These are phyloP conservation scores for Drosophila parabipectinata DNA, from an alignment of 1,140 invertebrate genomes.

Conservation along the genomic window DNA sequence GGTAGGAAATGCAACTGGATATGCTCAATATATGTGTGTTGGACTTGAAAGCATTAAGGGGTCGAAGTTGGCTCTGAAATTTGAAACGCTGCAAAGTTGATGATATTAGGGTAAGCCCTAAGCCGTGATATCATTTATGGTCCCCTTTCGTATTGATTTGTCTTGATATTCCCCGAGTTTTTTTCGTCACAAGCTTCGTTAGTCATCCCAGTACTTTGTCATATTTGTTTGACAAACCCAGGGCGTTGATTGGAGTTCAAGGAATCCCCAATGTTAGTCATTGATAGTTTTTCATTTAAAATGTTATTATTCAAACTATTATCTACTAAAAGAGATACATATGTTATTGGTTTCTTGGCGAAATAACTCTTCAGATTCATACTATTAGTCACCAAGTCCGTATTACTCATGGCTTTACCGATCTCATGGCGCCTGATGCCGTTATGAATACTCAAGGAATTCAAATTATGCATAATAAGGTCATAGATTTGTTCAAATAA, in stretches of 20 bases:
- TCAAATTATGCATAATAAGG: slow-evolving; percentile 57
- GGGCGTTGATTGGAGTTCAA: slow-evolving; percentile 24
- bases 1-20: slow-evolving; percentile 76
- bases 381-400: background rate
- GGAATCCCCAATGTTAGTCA: slow-evolving; percentile 11
- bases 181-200: slow-evolving; percentile 1
- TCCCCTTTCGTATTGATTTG: slow-evolving; percentile 10
- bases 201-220: slow-evolving; percentile 34
- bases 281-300: no score
- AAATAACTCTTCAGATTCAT: no score
- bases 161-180: background rate
- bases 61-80: slow-evolving; percentile 36
- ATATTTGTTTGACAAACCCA: slow-evolving; percentile 13
- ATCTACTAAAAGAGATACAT: no score
- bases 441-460: slow-evolving; percentile 25
- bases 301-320: no score
- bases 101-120: slow-evolving; percentile 40
- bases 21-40: slow-evolving; percentile 51
- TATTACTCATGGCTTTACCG: background rate
- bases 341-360: no score
- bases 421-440: background rate
- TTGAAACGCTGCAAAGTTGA: slow-evolving; percentile 43
- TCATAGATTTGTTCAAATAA: slow-evolving; percentile 39
- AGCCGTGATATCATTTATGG: slow-evolving; percentile 43
- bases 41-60: slow-evolving; percentile 15